A percentile compares a stretch with the other conserved stretches of the same genome.
Evolutionary conservation across 1,140 invertebrate genomes (phyloP).

Genomic region (Hycleus phaleratus): DNA sequence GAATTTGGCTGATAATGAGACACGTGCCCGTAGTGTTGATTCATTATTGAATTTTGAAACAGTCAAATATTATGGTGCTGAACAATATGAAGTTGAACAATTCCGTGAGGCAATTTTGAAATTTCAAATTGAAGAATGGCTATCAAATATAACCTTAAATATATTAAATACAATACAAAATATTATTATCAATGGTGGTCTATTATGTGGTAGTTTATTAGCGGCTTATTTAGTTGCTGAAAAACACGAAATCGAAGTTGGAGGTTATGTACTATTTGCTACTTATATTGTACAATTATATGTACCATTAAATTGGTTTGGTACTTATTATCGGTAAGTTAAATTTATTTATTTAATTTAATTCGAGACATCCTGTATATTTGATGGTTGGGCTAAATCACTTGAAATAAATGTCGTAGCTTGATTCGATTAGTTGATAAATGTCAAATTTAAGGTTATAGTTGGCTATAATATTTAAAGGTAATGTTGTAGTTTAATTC

Average conservation of each 20-base stretch:
- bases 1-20: slow-evolving; percentile 89
- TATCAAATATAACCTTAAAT: slow-evolving; percentile 74
- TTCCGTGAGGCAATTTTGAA: slow-evolving; percentile 74
- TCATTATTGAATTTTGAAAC: slow-evolving; percentile 97
- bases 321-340: slow-evolving; percentile 88
- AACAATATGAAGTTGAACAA: slow-evolving; percentile 79
- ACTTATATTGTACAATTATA: slow-evolving; percentile 96
- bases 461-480: too few species aligned
- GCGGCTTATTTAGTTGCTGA: slow-evolving; percentile 75
- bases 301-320: slow-evolving; percentile 93
- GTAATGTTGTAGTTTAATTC: too few species aligned
- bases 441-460: too few species aligned
- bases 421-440: too few species aligned
- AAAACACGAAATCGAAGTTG: slow-evolving; percentile 66
- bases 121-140: slow-evolving; percentile 89
- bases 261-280: slow-evolving; percentile 92
- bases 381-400: too few species aligned
- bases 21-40: slow-evolving; percentile 86
- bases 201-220: slow-evolving; percentile 79
- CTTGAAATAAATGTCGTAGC: too few species aligned
- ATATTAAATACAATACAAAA: slow-evolving; percentile 87
- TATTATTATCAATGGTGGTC: slow-evolving; percentile 76
- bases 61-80: slow-evolving; percentile 94
- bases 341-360: background rate
- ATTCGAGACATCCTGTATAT: background rate